Conservation (phyloP, 2,888 invertebrate genomes). For the Amiota mariae region DNA sequence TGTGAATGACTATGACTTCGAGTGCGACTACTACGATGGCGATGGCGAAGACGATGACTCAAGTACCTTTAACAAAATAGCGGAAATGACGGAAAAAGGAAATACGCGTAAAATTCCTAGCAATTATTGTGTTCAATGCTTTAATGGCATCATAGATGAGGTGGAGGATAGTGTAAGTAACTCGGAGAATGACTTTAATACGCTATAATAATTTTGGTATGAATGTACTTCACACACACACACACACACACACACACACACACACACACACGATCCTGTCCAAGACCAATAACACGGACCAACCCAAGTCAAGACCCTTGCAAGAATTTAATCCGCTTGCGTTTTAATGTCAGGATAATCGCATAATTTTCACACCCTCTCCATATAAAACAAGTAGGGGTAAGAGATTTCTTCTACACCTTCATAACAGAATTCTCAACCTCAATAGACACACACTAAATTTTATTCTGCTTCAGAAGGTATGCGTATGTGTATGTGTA, state of each 20-base stretch:
- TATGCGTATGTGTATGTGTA: neutral
- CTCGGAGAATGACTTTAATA: constrained; percentile 35
- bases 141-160: too few species aligned
- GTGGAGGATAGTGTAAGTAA: too few species aligned
- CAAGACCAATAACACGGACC: neutral
- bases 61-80: constrained; percentile 10
- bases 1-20: constrained; percentile 37
- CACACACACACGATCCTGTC: too few species aligned
- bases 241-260: too few species aligned
- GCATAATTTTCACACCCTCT: constrained; percentile 50
- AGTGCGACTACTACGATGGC: neutral
- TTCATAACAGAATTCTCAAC: neutral
- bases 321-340: constrained; percentile 59
- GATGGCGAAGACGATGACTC: neutral
- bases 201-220: constrained; percentile 39
- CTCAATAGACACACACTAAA: constrained; percentile 36
- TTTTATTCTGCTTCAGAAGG: constrained; percentile 33
- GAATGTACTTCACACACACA: neutral
- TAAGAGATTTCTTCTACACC: neutral
- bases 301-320: constrained; percentile 36
- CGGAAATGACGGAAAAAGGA: constrained; percentile 50
- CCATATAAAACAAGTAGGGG: neutral
- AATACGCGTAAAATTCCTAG: constrained; percentile 67
- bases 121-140: constrained; percentile 63
- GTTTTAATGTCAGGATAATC: constrained; percentile 56